These are phyloP conservation scores for Mycalesis mineus DNA, from an alignment of 2,888 invertebrate genomes.

Conservation along the genomic window DNA sequence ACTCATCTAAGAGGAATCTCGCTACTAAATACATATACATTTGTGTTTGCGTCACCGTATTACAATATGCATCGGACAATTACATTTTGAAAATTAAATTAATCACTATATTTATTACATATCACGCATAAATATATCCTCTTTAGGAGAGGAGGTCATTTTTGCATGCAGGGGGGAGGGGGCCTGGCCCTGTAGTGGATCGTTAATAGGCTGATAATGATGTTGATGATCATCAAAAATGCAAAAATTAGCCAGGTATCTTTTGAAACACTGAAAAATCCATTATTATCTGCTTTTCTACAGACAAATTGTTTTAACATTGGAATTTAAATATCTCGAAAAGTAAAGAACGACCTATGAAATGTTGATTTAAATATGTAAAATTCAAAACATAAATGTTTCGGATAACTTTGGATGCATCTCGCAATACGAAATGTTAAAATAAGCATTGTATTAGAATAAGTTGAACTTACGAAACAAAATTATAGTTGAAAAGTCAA, in stretches of 20 bases:
- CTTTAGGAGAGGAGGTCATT: too few species aligned
- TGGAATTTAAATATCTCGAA: neutral
- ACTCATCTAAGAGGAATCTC: slow-evolving; percentile 9
- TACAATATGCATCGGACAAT: neutral
- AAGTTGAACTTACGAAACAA: slow-evolving; percentile 10
- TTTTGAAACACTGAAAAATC: too few species aligned
- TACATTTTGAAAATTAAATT: neutral
- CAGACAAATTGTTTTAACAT: too few species aligned
- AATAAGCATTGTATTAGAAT: slow-evolving; percentile 30
- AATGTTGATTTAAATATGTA: neutral
- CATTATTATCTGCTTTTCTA: too few species aligned
- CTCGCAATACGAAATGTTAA: slow-evolving; percentile 3
- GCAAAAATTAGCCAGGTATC: too few species aligned
- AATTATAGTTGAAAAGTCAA: slow-evolving; percentile 15
- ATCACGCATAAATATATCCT: too few species aligned
- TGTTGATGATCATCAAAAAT: too few species aligned
- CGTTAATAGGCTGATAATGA: too few species aligned
- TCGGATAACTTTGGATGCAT: neutral
- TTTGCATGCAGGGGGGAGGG: too few species aligned
- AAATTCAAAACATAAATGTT: neutral
- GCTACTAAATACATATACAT: neutral
- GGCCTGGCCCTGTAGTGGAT: too few species aligned
- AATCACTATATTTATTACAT: neutral
- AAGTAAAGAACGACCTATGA: neutral
- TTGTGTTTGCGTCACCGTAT: neutral